Base-by-base conservation (phyloP, 1,140 invertebrate species). In the Tribolium madens region DNA sequence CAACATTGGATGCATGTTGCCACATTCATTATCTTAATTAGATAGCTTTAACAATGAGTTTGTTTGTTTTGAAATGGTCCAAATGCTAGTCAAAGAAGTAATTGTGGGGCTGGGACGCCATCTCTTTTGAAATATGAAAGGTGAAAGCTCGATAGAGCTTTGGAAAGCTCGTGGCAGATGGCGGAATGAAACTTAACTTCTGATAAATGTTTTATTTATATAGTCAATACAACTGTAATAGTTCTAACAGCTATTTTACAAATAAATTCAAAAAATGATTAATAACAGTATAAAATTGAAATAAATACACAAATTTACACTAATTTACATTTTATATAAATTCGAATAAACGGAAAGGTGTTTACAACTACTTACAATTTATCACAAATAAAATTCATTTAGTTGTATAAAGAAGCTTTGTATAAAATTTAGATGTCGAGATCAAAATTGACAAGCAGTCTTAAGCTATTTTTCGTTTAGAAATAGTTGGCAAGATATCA, bases 201-300 rank as follows among this genome's bases (percentile, higher is more conserved):
- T 18, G 26, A 26, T 64, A 64, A 60, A 33, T 64, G 13, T 31
- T 80, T 81, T 79, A 79, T 77, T 81, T 75, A 79, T 79, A 78
- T 80, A 79, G 73, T 79, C 77, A 83, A 82, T 84, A 84, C 84
- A 84, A 84, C 84, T 84, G 81, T 79, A 84, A 84, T 82, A 83
- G 77, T 69, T 83, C 82, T 84, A 84, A 84, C 83, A 83, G 83
- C 82, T 84, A 84, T 83, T 77, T 81, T 83, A 84, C 84, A 84
- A 84, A 81, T 80, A 71, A 82, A 83, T 76, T 57, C 50, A 81
- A 26, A 42, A 83, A 83, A 78, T 78, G 76, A 78, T 76, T 78
- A 71, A 81, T 81, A 83, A 84, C 81, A 84, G 80, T 81, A 80
- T 78, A 81, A 81, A 83, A 83, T 82, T 64, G 71, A 81, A 81